These are phyloP conservation scores for Lasioglossum figueresi DNA, from an alignment of 2,888 invertebrate genomes.

Conservation along the genomic window DNA sequence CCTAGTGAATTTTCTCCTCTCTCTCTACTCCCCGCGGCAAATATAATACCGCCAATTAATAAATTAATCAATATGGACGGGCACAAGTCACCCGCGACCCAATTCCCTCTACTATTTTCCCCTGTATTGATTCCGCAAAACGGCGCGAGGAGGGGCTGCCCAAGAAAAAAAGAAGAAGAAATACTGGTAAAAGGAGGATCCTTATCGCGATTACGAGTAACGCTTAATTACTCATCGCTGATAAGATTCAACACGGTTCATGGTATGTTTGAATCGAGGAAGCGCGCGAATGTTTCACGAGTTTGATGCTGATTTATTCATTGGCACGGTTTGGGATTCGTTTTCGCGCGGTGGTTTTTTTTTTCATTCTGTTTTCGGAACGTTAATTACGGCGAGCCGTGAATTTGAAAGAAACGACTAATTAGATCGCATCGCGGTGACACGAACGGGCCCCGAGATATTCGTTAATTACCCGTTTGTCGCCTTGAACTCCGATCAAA, in stretches of 20 bases:
- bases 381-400: background rate
- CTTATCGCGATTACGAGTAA: conserved; percentile 1
- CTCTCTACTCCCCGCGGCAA: background rate
- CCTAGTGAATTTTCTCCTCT: background rate
- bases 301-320: conserved; percentile 1
- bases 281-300: background rate
- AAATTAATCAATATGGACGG: conserved; percentile 12
- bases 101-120: background rate
- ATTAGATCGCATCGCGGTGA: background rate
- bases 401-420: background rate
- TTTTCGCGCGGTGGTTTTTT: background rate
- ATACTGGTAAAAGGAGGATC: background rate
- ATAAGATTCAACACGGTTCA: background rate
- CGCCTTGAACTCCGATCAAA: background rate
- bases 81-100: background rate
- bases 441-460: background rate
- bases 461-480: conserved; percentile 2
- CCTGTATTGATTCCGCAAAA: background rate
- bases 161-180: background rate
- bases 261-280: background rate
- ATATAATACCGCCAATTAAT: conserved; percentile 1
- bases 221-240: background rate
- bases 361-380: background rate
- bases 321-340: background rate
- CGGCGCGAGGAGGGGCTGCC: background rate